Percentiles rank a stretch among this genome's conserved stretches.
These are phyloP conservation scores for Laspeyria flexula DNA, from an alignment of 2,888 invertebrate genomes.

Conservation along the genomic window DNA sequence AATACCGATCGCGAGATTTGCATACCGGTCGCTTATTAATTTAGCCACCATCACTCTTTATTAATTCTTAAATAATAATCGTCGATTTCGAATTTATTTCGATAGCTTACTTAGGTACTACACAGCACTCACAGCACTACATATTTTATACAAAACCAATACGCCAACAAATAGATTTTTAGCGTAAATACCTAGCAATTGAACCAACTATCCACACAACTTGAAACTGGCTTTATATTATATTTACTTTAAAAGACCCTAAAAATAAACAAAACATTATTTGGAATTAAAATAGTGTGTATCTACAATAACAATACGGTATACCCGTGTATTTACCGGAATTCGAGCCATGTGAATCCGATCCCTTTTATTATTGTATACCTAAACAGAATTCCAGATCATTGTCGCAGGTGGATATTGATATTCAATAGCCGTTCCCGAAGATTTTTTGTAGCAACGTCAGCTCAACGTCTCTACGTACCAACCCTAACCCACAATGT, in stretches of 20 bases:
- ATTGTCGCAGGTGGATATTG: slow-evolving; percentile 58
- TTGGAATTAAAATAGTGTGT: background rate
- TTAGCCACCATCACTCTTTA: too few species aligned
- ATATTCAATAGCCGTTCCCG: slow-evolving; percentile 56
- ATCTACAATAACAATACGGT: slow-evolving; percentile 2
- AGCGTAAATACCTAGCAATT: too few species aligned
- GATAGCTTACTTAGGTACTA: too few species aligned
- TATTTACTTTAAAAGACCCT: background rate
- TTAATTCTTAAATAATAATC: too few species aligned
- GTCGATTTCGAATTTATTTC: too few species aligned
- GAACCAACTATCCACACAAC: too few species aligned
- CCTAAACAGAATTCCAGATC: slow-evolving; percentile 47
- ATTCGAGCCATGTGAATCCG: slow-evolving; percentile 49
- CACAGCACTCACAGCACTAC: too few species aligned
- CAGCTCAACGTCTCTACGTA: slow-evolving; percentile 53
- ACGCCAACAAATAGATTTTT: too few species aligned
- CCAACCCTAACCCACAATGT: slow-evolving; percentile 54
- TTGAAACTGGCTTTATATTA: too few species aligned
- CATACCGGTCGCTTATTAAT: too few species aligned
- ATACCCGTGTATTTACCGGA: slow-evolving; percentile 16
- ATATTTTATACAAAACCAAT: too few species aligned
- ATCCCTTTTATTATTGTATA: slow-evolving; percentile 45
- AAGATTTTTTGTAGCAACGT: slow-evolving; percentile 53
- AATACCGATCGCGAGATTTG: too few species aligned
- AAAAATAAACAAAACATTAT: background rate